Percentiles rank a stretch among this genome's conserved stretches.
phyloP scores from a whole-genome alignment of 2,113 vertebrate species.

The Peromyscus maniculatus region DNA sequence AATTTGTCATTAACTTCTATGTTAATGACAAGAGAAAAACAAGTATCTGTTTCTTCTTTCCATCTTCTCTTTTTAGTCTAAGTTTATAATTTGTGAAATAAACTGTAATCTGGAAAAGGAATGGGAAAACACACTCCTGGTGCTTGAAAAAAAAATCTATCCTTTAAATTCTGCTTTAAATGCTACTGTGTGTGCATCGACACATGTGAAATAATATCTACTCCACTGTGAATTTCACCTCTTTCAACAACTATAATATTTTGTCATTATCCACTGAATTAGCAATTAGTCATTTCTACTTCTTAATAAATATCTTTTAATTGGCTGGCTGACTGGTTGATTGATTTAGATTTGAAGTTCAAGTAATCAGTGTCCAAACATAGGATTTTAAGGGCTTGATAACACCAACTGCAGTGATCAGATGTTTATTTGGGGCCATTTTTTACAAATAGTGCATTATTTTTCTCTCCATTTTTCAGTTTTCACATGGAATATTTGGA shows the following conservation, averaged over 20 bases:
- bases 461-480: background rate
- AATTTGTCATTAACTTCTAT: background rate
- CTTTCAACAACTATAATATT: background rate
- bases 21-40: slow-evolving; percentile 13
- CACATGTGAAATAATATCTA: background rate
- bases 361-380: background rate
- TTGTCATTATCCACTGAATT: slow-evolving; percentile 8
- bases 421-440: background rate
- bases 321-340: background rate
- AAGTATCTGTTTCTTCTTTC: background rate
- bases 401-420: background rate
- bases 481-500: background rate
- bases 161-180: background rate
- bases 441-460: background rate
- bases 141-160: background rate
- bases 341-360: slow-evolving; percentile 24
- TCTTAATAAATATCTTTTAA: slow-evolving; percentile 7
- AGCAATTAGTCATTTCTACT: background rate
- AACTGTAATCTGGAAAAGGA: background rate
- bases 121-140: background rate
- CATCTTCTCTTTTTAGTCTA: background rate
- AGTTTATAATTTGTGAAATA: slow-evolving; percentile 39
- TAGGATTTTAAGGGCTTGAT: background rate
- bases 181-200: background rate
- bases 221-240: background rate